Evolutionary conservation across 2,888 invertebrate genomes (phyloP), one percentile per base, ranked within the genome.

Genomic region (Quadroppia sp.): DNA sequence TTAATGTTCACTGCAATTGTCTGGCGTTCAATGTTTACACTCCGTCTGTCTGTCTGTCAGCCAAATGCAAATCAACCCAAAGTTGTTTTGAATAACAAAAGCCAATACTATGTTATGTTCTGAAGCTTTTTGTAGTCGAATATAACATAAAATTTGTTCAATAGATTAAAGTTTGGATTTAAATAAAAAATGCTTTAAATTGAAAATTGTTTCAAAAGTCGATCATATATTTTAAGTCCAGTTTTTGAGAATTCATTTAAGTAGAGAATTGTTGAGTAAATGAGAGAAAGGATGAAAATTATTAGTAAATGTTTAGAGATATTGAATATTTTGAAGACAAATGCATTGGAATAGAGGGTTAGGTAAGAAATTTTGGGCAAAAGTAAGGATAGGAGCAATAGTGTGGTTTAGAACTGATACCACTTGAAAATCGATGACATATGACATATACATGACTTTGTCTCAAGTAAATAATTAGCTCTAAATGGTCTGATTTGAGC

Each of bases 351-450:
- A 64, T 64, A 64, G 40, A 64, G 36, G 40, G 7, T 30, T 64
- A 6, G 36, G 32, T 64, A 40, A 32, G 15, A 32, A 64, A 40
- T 32, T 64, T 64, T 64, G 40, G 40, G 40, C 64, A 64, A 36
- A 28, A 36, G 23, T 23, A 23, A 23, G 25, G 23, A 53, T 17
- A 30, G 13, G 64, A 40, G 36, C 40, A 32, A 45, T 69, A 20
- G n/a, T 67, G 42, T 40, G 32, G 20, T 40, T 17, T 20, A 20
- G 56, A 4, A 25, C 28, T 56, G 56, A 17, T 30, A 69, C 1
- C 25, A 69, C 69, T 69, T 69, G 25, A 45, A 69, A 69, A 69
- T 69, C 69, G 20, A 69, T 69, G 42, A 69, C 23, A 67, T 67
- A 59, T n/a, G 32, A 11, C 32, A 36, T 64, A 69, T 42, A 69